Evolutionary conservation across 2,888 invertebrate species (phyloP).

Genomic region (Tiliacea citrago): DNA sequence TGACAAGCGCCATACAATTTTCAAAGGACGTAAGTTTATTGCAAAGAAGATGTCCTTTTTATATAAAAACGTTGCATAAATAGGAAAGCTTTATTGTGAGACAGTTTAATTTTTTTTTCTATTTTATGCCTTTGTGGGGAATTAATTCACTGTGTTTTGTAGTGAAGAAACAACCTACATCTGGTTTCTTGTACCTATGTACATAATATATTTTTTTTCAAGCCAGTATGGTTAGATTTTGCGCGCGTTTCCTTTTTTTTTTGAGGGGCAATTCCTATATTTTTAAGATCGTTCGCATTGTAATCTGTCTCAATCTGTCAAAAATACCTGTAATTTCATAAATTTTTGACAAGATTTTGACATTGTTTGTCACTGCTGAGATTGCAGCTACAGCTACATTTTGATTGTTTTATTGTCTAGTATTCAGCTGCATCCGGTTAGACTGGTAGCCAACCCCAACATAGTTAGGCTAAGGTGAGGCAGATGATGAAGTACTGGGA

Average conservation of each 20-base stretch:
- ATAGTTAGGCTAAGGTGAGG: neutral
- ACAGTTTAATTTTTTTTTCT: constrained; percentile 19
- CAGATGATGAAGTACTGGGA: neutral
- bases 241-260: no score
- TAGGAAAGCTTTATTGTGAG: neutral
- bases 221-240: neutral
- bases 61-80: constrained; percentile 8
- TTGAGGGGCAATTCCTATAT: neutral
- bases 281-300: neutral
- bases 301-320: neutral
- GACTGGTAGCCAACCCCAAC: neutral
- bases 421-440: neutral
- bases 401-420: neutral
- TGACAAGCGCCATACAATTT: neutral
- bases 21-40: constrained; percentile 9
- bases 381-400: no score
- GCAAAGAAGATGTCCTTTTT: constrained; percentile 12
- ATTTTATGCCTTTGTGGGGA: constrained; percentile 20
- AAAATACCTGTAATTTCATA: neutral
- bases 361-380: no score
- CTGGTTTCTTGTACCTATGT: neutral
- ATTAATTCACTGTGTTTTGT: constrained; percentile 10
- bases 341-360: no score
- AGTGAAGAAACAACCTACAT: neutral
- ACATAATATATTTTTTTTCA: neutral